These are phyloP conservation scores for Aspidoscelis tigris DNA, from an alignment of 2,113 vertebrate genomes.

Conservation along the genomic window DNA sequence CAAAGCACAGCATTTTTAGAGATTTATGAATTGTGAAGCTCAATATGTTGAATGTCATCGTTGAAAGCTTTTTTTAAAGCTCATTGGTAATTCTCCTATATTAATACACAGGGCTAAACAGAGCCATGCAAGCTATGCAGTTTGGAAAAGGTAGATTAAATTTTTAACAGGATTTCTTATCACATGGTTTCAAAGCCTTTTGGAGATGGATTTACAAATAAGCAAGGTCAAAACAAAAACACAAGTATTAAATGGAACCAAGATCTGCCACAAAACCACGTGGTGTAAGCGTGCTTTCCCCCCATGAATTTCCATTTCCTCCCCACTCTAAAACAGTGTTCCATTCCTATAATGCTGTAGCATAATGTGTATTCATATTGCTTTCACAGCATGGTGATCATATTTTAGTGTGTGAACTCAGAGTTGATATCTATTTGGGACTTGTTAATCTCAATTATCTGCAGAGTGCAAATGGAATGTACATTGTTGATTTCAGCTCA, in stretches of 20 bases:
- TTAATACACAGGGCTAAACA: not conserved
- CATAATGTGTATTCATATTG: too few relatives aligned
- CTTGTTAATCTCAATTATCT: too few relatives aligned
- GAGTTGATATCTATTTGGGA: too few relatives aligned
- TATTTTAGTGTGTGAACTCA: too few relatives aligned
- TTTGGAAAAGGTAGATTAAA: not conserved
- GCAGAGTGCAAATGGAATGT: too few relatives aligned
- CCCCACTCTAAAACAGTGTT: too few relatives aligned
- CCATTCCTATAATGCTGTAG: too few relatives aligned
- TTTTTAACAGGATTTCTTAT: not conserved
- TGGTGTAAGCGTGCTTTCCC: not conserved
- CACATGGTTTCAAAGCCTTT: not conserved
- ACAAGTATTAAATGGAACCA: not conserved
- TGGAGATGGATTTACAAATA: not conserved
- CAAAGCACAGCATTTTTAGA: slow-evolving; percentile 29
- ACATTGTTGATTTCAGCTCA: too few relatives aligned
- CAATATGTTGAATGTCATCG: not conserved
- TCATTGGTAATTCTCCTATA: slow-evolving; percentile 11
- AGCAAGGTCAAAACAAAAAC: not conserved
- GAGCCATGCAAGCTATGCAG: not conserved
- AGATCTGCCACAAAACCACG: not conserved
- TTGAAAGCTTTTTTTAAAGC: slow-evolving; percentile 9
- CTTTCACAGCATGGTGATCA: too few relatives aligned
- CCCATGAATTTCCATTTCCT: not conserved
- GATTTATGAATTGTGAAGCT: not conserved